A percentile compares a stretch with the other conserved stretches of the same genome.
These are phyloP conservation scores for Neolamprologus toae DNA, from an alignment of 2,113 vertebrate species.

Conservation along the genomic window DNA sequence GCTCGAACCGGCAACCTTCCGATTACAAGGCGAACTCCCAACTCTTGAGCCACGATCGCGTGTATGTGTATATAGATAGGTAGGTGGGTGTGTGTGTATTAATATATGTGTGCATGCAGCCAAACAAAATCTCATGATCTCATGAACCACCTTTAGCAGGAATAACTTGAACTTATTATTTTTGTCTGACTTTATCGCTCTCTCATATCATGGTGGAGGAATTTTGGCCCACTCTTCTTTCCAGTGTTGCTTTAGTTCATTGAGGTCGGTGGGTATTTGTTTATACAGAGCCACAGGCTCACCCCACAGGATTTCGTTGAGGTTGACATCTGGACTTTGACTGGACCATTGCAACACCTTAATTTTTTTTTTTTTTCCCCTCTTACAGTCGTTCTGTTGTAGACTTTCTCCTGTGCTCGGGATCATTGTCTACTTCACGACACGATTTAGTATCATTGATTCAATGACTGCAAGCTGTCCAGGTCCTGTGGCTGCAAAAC, in stretches of 20 bases:
- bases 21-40: too few relatives aligned
- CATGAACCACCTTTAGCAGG: not conserved
- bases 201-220: not conserved
- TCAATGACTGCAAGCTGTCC: not conserved
- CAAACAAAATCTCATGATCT: not conserved
- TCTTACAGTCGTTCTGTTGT: not conserved
- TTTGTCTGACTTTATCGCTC: not conserved
- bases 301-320: not conserved
- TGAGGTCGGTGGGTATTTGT: not conserved
- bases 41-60: too few relatives aligned
- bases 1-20: too few relatives aligned
- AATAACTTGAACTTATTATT: not conserved
- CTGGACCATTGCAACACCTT: not conserved
- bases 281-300: not conserved
- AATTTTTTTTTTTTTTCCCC: accelerated
- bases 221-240: not conserved
- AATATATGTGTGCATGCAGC: not conserved
- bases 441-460: not conserved
- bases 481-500: not conserved
- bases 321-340: not conserved
- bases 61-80: not conserved
- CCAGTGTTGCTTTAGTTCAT: not conserved
- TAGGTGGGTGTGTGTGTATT: not conserved
- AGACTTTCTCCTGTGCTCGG: not conserved
- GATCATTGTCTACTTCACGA: not conserved